Base-by-base conservation (phyloP, 2,113 vertebrate genomes). In the Sinocyclocheilus rhinocerous region DNA sequence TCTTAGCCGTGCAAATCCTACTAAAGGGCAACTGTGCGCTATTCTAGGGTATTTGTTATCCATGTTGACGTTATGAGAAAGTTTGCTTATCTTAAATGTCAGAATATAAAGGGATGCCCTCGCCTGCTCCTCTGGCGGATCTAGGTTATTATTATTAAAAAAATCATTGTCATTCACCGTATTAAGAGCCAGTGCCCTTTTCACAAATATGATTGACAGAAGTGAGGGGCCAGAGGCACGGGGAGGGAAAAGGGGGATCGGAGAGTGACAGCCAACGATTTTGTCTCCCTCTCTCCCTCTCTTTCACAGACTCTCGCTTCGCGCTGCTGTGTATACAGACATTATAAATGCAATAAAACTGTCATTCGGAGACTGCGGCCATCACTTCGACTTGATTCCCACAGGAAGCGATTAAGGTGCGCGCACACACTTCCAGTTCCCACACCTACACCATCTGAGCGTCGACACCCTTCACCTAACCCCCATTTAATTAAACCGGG, bases 281-380 rank as follows among this genome's bases (percentile, higher is more conserved):
- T 87, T 85, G 78, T 85, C 81, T 90, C 52, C 52, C 52, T 55
- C 16, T 55, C 52, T 55, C 78, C 45, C 77, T 76, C 63, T 75
- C 75, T 82, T 57, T 83, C 65, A 18, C 69, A 16, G 36, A 65
- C 84, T 65, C 12, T 48, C 52, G 52, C 52, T 6, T 20, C 16
- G 16, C 57, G 81, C 86, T 75, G 84, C 67, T 91, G 89, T 90
- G 89, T 92, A 93, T 93, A 92, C 91, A 91, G 91, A 92, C 88
- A 93, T 94, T 93, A 94, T 82, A 93, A 93, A 94, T 92, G 92
- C 93, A 95, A 95, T 95, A 94, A 95, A 94, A 84, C 91, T 94
- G 92, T 94, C 94, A 94, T 88, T 87, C 72, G 81, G 88, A 88
- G 88, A 92, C 91, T 88, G 87, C 82, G 86, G 83, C 91, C 92